Percentiles rank a stretch among this genome's conserved stretches.
phyloP scores from a whole-genome alignment of 2,113 vertebrate genomes.

The Helogale parvula region DNA sequence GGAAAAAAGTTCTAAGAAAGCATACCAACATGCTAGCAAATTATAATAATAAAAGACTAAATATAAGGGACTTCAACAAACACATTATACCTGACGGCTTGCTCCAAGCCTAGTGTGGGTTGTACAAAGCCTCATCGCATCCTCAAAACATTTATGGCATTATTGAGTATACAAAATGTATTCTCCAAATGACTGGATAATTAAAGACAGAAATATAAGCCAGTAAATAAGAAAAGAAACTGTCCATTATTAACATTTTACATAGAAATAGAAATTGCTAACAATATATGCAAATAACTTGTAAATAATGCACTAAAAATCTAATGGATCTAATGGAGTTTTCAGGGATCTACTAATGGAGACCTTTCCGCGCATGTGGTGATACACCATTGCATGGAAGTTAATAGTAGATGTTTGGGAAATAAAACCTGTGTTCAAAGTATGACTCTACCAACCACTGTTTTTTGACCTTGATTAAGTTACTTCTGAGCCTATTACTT shows the following conservation, averaged over 20 bases:
- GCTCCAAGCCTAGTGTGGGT: neutral
- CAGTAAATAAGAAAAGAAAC: neutral
- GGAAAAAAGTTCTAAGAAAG: neutral
- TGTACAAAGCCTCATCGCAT: neutral
- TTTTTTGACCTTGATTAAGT: neutral
- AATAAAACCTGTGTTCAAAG: neutral
- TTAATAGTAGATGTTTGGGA: neutral
- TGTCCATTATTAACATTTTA: neutral
- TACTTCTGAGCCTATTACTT: neutral
- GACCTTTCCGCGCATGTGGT: neutral
- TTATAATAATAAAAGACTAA: neutral
- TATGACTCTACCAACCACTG: neutral
- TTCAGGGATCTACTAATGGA: neutral
- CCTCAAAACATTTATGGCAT: neutral
- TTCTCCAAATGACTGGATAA: neutral
- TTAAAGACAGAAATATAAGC: constrained; percentile 4
- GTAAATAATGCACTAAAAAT: neutral
- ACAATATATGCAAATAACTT: neutral
- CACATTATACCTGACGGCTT: neutral
- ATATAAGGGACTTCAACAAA: neutral
- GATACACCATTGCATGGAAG: neutral
- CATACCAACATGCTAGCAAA: neutral
- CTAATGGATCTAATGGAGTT: neutral
- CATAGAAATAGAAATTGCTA: neutral
- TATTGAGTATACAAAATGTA: neutral